Conservation (phyloP, 1,140 invertebrate genomes). For the Scylla paramamosain region DNA sequence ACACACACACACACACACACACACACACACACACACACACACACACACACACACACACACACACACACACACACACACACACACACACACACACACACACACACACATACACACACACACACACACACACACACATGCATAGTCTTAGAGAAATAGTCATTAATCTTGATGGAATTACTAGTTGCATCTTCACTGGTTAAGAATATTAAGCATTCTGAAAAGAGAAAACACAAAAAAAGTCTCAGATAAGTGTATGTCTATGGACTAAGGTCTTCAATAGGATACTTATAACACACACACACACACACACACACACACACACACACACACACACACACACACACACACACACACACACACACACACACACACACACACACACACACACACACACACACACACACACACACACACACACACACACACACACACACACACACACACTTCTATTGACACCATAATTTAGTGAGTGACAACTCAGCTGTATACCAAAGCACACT, state of each 20-base stretch:
- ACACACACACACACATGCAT: neutral
- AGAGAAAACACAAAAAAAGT: conserved; percentile 16
- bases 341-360: conserved; percentile 18
- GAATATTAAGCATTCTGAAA: neutral
- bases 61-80: neutral
- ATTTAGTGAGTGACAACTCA: neutral
- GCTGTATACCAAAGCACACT: conserved; percentile 13
- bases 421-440: conserved; percentile 1
- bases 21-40: conserved; percentile 6
- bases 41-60: neutral
- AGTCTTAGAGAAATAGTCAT: neutral
- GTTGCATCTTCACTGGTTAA: conserved; percentile 3
- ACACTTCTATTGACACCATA: neutral
- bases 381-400: conserved; percentile 10
- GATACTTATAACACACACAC: neutral
- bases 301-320: neutral
- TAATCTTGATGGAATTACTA: conserved; percentile 15
- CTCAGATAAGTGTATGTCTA: conserved; percentile 22
- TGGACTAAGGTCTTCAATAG: neutral
- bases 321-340: neutral
- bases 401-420: conserved; percentile 21
- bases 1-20: neutral
- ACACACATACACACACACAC: neutral
- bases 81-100: neutral
- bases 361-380: conserved; percentile 21